Base-by-base conservation (phyloP, 1,140 invertebrate genomes). In the Drosophila littoralis region DNA sequence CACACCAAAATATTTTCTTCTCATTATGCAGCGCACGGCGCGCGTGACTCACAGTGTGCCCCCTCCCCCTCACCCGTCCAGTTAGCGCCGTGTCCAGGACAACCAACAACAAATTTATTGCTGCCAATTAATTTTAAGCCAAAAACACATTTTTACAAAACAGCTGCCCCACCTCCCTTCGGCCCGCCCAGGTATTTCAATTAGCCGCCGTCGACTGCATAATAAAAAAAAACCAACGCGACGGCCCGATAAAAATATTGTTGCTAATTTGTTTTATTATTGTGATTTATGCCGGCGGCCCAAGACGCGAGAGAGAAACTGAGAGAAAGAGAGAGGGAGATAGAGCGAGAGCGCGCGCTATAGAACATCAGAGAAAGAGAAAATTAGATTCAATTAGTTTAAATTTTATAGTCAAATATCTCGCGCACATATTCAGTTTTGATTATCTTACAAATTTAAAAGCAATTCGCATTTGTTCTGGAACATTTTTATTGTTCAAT, bases 201-300 rank as follows among this genome's bases (percentile, higher is more conserved):
- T 89, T 89, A 89, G 84, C 54, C 61, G 57, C 45, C 61, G 55
- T 66, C 50, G 54, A 42, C 52, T 65, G 77, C 81, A 72, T 81
- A 81, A 81, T 88, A 82, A 79, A 77, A 82, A 82, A 72, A 76
- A 51, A 51, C 48, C 10, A 28, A 74, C 74, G 69, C 69, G 22
- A 4, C 67, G 42, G 64, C 64, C 59, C 48, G 54, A 79, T 75
- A 75, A 78, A 80, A 80, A 83, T 84, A 81, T 81, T 79, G 60
- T 73, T 64, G 45, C 85, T 89, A 89, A 89, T 89, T 89, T 84
- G 58, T 84, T 89, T 89, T 84, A 42, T 59, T 89, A 89, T 89
- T 89, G 80, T 89, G 84, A 89, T 89, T 89, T 84, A 89, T 89
- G 80, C 46, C 32, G 61, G 46, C 63, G 55, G 5, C 22, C 51